Conservation (phyloP, 1,140 invertebrate genomes). For the Adelges cooleyi region DNA sequence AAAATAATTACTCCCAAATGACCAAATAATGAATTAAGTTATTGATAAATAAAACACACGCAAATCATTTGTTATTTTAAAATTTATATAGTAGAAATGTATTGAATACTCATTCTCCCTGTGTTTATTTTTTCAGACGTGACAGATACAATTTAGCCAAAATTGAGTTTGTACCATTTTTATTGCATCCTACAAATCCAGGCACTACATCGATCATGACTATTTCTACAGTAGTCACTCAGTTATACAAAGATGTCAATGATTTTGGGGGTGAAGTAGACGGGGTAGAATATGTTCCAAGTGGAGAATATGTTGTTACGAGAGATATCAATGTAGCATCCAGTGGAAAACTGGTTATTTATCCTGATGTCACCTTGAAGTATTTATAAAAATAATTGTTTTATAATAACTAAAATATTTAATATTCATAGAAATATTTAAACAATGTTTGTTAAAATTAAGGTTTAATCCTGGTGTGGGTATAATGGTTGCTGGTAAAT, state of each 20-base stretch:
- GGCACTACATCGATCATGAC: slow-evolving; percentile 61
- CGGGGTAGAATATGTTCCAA: slow-evolving; percentile 61
- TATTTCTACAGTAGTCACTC: slow-evolving; percentile 60
- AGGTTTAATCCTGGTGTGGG: slow-evolving; percentile 82
- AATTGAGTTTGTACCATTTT: slow-evolving; percentile 72
- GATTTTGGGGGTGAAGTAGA: slow-evolving; percentile 79
- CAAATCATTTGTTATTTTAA: slow-evolving; percentile 10
- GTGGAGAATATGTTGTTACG: slow-evolving; percentile 72
- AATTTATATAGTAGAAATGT: not conserved
- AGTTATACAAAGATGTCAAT: slow-evolving; percentile 32
- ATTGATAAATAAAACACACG: too few species aligned
- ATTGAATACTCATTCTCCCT: not conserved
- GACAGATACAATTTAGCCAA: slow-evolving; percentile 84
- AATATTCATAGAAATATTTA: slow-evolving; percentile 32
- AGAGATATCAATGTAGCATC: slow-evolving; percentile 85
- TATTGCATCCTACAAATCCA: slow-evolving; percentile 72
- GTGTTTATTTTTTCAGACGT: slow-evolving; percentile 47
- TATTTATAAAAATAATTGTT: slow-evolving; percentile 36
- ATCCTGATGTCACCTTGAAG: slow-evolving; percentile 71
- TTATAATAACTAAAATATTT: not conserved
- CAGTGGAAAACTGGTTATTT: slow-evolving; percentile 70
- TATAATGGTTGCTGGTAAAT: slow-evolving; percentile 87
- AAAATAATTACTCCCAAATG: too few species aligned
- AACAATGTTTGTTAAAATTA: slow-evolving; percentile 10
- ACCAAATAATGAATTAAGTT: too few species aligned